Conservation (phyloP, 2,888 invertebrate species). For the Syrista parreyssii region DNA sequence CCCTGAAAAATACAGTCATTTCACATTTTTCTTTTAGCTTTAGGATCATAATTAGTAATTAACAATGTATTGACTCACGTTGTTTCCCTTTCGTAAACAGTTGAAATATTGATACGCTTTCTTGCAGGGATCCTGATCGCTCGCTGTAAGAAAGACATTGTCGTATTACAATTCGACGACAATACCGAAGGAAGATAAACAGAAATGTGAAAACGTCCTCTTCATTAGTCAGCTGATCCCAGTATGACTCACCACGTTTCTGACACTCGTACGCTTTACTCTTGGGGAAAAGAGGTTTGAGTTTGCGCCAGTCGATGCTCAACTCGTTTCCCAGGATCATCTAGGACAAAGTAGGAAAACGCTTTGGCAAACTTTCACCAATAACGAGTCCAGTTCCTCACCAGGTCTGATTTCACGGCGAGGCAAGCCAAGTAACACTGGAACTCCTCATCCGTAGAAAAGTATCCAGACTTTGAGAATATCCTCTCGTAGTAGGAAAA, state of each 20-base stretch:
- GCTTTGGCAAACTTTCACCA: not conserved
- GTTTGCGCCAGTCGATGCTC: not conserved
- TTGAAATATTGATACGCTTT: not conserved
- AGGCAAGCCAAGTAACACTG: slow-evolving; percentile 2
- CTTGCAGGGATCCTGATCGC: not conserved
- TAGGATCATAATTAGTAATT: not conserved
- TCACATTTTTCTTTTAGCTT: not conserved
- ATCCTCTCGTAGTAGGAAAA: not conserved
- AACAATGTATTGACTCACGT: not conserved
- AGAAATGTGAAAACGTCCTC: slow-evolving; percentile 6
- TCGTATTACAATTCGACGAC: not conserved
- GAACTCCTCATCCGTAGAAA: not conserved
- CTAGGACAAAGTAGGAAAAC: not conserved
- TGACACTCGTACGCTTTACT: not conserved
- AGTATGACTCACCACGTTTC: slow-evolving; percentile 4
- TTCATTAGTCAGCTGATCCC: not conserved
- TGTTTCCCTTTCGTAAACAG: not conserved
- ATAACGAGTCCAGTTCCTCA: not conserved
- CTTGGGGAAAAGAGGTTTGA: not conserved
- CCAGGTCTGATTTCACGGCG: not conserved
- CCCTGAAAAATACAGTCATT: not conserved
- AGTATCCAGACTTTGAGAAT: not conserved
- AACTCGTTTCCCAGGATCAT: not conserved
- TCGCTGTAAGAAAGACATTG: not conserved
- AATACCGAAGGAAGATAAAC: not conserved